phyloP scores from a whole-genome alignment of 2,113 vertebrate genomes.

The Centropus bengalensis region DNA sequence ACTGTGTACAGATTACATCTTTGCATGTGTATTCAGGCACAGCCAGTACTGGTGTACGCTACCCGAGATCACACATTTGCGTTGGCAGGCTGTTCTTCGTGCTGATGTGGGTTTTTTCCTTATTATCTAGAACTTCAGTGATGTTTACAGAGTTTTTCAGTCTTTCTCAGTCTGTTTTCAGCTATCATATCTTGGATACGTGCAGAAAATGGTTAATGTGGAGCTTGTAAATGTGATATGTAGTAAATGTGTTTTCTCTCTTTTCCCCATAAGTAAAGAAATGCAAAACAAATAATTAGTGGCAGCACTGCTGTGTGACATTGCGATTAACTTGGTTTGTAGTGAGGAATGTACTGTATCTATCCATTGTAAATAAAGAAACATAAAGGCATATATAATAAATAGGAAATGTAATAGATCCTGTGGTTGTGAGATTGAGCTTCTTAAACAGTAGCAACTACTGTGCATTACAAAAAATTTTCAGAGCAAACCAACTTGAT shows the following conservation, averaged over 20 bases:
- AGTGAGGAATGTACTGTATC: slow-evolving; percentile 20
- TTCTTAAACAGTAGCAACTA: background rate
- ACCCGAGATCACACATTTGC: background rate
- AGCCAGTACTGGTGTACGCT: background rate
- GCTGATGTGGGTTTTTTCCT: background rate
- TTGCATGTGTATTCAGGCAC: background rate
- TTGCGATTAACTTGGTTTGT: background rate
- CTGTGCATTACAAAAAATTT: background rate
- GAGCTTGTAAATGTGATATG: background rate
- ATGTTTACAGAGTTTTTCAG: background rate
- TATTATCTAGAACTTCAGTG: background rate
- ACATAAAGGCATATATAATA: background rate
- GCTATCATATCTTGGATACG: background rate
- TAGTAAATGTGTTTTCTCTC: slow-evolving; percentile 1
- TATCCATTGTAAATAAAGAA: slow-evolving; percentile 12
- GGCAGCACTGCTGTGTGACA: background rate
- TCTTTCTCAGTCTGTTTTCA: background rate
- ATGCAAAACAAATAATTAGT: background rate
- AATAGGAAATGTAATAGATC: background rate
- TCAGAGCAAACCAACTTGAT: background rate
- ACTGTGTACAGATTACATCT: background rate
- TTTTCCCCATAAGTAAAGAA: background rate
- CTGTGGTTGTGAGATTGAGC: background rate
- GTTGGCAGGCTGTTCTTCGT: background rate
- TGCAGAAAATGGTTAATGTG: background rate